Evolutionary conservation across 2,888 invertebrate genomes (phyloP).

Genomic region (Eupithecia inturbata): DNA sequence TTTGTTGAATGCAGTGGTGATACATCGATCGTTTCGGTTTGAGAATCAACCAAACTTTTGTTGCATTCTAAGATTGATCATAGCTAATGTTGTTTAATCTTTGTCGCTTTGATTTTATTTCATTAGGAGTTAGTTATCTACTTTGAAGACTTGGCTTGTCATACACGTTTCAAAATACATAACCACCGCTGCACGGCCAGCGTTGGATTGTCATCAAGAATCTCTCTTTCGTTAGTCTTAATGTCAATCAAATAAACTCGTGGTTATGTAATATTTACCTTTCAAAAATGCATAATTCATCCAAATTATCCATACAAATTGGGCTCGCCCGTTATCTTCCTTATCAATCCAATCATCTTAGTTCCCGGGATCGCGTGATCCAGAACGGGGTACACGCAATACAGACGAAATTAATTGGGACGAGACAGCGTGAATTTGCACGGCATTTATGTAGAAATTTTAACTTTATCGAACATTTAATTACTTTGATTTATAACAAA

Average conservation of each 20-base stretch:
- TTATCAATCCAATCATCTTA: slow-evolving; percentile 26
- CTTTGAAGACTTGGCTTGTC: not conserved
- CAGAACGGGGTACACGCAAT: slow-evolving; percentile 28
- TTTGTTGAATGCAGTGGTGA: not conserved
- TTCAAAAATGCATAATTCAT: slow-evolving; percentile 23
- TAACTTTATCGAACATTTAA: not conserved
- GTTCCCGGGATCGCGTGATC: slow-evolving; percentile 26
- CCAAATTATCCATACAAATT: slow-evolving; percentile 32
- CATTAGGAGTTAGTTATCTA: not conserved
- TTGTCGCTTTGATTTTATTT: not conserved
- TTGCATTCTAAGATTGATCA: not conserved
- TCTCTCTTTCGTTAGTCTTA: not conserved
- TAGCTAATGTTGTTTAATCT: not conserved
- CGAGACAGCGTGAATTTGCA: not conserved
- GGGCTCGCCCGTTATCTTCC: slow-evolving; percentile 23
- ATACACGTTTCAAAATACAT: not conserved
- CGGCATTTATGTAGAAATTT: not conserved
- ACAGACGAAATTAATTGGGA: slow-evolving; percentile 25
- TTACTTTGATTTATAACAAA: not conserved
- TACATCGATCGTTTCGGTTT: not conserved
- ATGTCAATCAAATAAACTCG: not conserved
- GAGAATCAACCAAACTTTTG: not conserved
- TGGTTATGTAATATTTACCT: not conserved
- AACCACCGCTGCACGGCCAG: not conserved
- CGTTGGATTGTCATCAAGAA: not conserved